Evolutionary conservation across 53 echinoderm and acorn worm species (phyloP), one percentile per base, ranked within the genome.

Genomic region (Mesocentrotus franciscanus): DNA sequence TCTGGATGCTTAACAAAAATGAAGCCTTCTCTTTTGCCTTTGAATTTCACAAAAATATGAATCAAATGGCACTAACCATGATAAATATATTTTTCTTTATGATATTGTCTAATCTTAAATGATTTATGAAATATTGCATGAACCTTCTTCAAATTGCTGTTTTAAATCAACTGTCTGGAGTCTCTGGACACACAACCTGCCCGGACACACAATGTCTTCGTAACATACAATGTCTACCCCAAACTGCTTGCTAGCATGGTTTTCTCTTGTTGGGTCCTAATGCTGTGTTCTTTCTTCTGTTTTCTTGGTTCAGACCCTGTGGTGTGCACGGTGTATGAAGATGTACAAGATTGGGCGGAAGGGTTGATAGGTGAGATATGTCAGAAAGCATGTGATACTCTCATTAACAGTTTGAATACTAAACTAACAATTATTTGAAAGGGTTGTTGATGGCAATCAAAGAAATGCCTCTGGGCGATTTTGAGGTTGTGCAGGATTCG

Each of bases 311-410:
- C 70, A 94, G 95, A 94, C 34, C 95, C 95, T 62, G 95, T 94
- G 66, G 95, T 94, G 66, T 94, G 95, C 87, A 94, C 95, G 56
- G 85, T 36, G 85, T 94, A 61, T 94, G 95, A 94, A 55, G 95
- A 94, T 94, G 87, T 94, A 24, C 95, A 94, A 61, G 95, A 94
- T 42, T 94, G 95, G 95, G 95, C 95, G 16, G 95, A 94, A 16
- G 95, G 95, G 39, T 85, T 94, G 1, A 94, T 94, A 85, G 95
- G 95, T 94, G 87, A 94, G 95, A 10, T 55, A 68, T 24, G 7
- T 18, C 91, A 35, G 91, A 87, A 87, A 58, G 87, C 87, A 87
- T 87, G 87, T 58, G 58, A n/a, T 87, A 87, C 29, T 87, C 58
- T 27, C 1, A 27, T 87, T 87, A 87, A 58, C 87, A 1, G 1